Percentiles rank a stretch among this genome's conserved stretches.
Evolutionary conservation across 35 echinoderm and acorn worm genomes (phyloP).

Genomic region (Apostichopus japonicus): DNA sequence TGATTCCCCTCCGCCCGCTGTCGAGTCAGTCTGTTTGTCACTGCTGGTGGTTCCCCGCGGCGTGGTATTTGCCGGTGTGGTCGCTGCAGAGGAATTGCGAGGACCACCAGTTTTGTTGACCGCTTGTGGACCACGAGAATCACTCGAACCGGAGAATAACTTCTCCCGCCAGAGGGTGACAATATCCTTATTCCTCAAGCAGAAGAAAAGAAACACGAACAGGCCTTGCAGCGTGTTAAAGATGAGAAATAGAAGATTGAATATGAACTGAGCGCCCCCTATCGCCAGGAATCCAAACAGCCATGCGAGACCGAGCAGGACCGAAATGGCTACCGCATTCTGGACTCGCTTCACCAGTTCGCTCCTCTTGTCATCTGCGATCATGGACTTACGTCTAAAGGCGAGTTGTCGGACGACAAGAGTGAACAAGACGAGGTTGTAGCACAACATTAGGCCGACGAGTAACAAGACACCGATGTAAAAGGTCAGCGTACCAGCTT

Average conservation of each 20-base stretch:
- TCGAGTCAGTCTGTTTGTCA: not conserved
- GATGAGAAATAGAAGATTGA: conserved; percentile 76
- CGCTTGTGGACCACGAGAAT: not conserved
- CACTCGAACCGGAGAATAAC: not conserved
- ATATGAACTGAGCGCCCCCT: conserved; percentile 56
- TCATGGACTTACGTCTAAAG: conserved; percentile 32
- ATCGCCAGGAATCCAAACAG: conserved; percentile 73
- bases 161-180: conserved; percentile 52
- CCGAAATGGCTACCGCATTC: conserved; percentile 68
- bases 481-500: conserved; percentile 48
- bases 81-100: not conserved
- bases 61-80: not conserved
- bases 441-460: conserved; percentile 52
- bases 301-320: conserved; percentile 76
- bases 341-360: conserved; percentile 17
- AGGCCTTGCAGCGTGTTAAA: conserved; percentile 87
- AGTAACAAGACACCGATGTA: conserved; percentile 61
- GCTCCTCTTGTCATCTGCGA: not conserved
- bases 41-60: not conserved
- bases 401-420: conserved; percentile 63
- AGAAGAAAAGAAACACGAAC: conserved; percentile 83
- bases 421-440: conserved; percentile 62
- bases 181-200: conserved; percentile 70
- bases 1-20: not conserved
- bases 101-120: not conserved